phyloP scores from a whole-genome alignment of 2,113 vertebrate species.

The Anas platyrhynchos region DNA sequence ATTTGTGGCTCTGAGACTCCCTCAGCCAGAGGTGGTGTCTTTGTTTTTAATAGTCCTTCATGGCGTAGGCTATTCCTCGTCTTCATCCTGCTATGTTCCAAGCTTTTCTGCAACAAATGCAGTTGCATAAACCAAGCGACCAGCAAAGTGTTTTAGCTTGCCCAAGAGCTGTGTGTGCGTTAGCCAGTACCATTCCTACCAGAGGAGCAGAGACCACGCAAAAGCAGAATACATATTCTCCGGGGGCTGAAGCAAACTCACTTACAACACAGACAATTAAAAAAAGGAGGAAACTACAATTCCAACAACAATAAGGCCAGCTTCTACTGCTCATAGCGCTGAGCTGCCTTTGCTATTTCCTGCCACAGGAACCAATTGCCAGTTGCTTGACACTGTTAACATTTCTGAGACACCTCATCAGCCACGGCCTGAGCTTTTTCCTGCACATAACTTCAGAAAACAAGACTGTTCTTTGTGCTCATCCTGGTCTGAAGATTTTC shows the following conservation, averaged over 20 bases:
- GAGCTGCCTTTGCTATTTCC: constrained; percentile 19
- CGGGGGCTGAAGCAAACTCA: background rate
- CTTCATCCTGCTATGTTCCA: background rate
- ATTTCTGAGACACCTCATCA: constrained; percentile 43
- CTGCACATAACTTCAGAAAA: background rate
- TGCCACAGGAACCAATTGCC: constrained; percentile 30
- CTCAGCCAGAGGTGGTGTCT: background rate
- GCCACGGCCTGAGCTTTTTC: background rate
- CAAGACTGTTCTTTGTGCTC: constrained; percentile 32
- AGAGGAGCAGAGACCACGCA: background rate
- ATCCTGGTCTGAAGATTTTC: constrained; percentile 35
- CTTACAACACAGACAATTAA: background rate
- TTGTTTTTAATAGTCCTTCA: background rate
- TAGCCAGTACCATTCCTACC: background rate
- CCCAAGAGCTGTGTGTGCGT: background rate
- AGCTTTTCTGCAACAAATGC: background rate
- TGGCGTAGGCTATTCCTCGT: background rate
- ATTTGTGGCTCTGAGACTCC: background rate
- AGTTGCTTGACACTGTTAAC: constrained; percentile 11
- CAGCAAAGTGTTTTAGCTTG: background rate
- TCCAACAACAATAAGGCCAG: background rate
- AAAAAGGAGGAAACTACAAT: constrained; percentile 28
- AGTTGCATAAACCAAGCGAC: background rate
- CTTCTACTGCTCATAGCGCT: background rate
- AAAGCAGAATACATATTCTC: background rate